Base-by-base conservation (phyloP, 2,113 vertebrate species). In the Chaetodon trifascialis region DNA sequence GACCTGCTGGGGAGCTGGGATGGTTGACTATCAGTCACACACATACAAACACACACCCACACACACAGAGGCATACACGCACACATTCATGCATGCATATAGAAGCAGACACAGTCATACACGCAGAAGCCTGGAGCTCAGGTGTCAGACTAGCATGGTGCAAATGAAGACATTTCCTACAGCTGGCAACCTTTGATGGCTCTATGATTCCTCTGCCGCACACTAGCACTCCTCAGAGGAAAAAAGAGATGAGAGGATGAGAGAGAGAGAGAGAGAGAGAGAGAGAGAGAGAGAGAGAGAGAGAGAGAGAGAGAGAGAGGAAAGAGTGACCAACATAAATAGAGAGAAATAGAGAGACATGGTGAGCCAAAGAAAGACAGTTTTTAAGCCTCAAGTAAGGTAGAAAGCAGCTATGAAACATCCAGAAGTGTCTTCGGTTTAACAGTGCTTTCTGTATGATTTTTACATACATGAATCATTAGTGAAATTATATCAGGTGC, bases 1-100 rank as follows among this genome's bases (percentile, higher is more conserved):
- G 96, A 96, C 96, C 97, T 97, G 96, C 96, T 97, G 96, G 95
- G 96, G 94, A 90, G 86, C 89, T 44, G 80, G 95, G 93, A 93
- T 76, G 86, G 94, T 92, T 92, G 94, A 95, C 95, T 95, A 97
- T 97, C 96, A 36, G 95, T 97, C 96, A 56, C 78, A 78, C 81
- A 76, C 72, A 74, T 78, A 65, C 67, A 59, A 55, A 75, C 80
- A 78, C 87, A 84, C 95, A 15, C 54, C 68, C 12, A 54, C 47
- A 38, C 46, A 25, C 16, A 30, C 44, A 65, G 2, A 65, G 2
- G 30, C 46, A 25, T 21, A 30, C 44, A 65, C 96, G 52, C 78
- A 78, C 81, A 76, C 72, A 74, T 78, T 62, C 67, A 59, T 55
- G 73, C 80, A 78, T 51, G 7, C 87, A 84, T 95, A 15, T 58